A percentile compares a stretch with the other conserved stretches of the same genome.
Evolutionary conservation across 2,797 vertebrate species (phyloP).

Genomic region (Eospalax fontanierii): DNA sequence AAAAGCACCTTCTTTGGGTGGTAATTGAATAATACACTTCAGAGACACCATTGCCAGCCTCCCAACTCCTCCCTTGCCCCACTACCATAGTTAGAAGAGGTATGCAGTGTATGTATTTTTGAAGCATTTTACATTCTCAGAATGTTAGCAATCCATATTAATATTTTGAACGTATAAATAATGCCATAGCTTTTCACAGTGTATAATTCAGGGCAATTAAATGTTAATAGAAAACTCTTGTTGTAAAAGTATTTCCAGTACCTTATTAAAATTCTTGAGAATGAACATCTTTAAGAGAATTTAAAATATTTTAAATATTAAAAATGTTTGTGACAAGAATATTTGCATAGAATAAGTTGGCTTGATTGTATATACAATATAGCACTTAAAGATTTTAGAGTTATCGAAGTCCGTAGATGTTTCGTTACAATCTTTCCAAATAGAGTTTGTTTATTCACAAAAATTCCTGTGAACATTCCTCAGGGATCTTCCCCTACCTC

Average conservation of each 20-base stretch:
- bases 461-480: background rate
- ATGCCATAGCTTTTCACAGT: background rate
- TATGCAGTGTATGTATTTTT: background rate
- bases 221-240: background rate
- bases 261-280: background rate
- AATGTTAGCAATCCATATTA: background rate
- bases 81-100: too few relatives aligned
- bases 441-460: background rate
- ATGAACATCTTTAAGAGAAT: slow-evolving; percentile 41
- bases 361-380: background rate
- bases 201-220: background rate
- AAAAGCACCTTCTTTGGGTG: background rate
- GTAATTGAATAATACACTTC: background rate
- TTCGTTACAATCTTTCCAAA: background rate
- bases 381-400: background rate
- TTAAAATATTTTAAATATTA: slow-evolving; percentile 30
- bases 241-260: background rate
- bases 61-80: too few relatives aligned
- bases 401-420: background rate
- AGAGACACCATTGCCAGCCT: background rate
- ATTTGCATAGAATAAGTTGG: background rate
- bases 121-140: background rate
- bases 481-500: background rate
- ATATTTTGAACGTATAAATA: slow-evolving; percentile 25
- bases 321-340: background rate